Base-by-base conservation (phyloP, 2,113 vertebrate species). In the Fregata magnificens region DNA sequence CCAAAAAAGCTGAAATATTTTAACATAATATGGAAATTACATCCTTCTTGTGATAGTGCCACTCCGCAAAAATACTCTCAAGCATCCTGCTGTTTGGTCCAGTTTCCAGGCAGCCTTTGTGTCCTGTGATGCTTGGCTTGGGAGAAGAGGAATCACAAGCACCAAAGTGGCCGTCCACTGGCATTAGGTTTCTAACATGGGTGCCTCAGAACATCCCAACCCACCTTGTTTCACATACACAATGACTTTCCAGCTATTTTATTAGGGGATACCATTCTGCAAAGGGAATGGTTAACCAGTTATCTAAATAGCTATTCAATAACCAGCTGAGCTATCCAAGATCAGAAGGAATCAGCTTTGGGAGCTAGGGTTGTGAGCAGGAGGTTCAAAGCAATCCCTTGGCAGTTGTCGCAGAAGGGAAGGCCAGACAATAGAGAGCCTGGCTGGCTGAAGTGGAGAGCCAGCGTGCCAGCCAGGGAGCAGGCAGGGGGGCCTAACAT, bases 331-430 rank as follows among this genome's bases (percentile, higher is more conserved):
- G 44, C 45, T 47, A 15, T n/a, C 28, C 53, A 25, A 6, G 49
- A 42, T 38, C 8, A 66, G 70, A 58, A 63, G 38, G 49, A 61
- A 69, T 24, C 32, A 28, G 7, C 24, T 29, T 38, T 67, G 52
- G 31, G 52, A 31, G 38, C 42, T 45, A 8, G 26, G 20, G 2
- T 6, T 21, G 38, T 38, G 42, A 80, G 85, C 66, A 85, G 66
- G 8, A 69, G 13, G 71, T n/a, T 85, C 42, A 34, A 49, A 82
- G 53, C 53, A 15, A 38, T 29, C 25, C 31, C 78, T 47, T 38
- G 70, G 0, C 34, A 52, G 72, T 2, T 3, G 0, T 10, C 1
- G 3, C 22, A 24, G 61, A 53, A 50, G 34, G 67, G 29, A 52
- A 8, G 17, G 62, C 3, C 76, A 49, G 28, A 5, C 24, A 28